phyloP scores from a whole-genome alignment of 2,113 vertebrate genomes.

The Plestiodon gilberti region DNA sequence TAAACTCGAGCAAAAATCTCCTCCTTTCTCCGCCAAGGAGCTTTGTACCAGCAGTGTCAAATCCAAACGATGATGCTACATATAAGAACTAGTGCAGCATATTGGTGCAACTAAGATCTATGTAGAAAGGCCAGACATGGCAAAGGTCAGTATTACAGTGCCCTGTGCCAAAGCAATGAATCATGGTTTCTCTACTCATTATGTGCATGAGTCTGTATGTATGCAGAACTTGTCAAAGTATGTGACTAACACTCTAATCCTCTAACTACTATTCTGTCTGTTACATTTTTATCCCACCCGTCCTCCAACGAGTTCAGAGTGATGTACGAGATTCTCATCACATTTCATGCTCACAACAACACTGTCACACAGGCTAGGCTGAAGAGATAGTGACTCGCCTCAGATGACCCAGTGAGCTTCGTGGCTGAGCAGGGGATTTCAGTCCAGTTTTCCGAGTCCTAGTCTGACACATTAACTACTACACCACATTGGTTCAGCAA shows the following conservation, averaged over 20 bases:
- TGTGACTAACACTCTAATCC: background rate
- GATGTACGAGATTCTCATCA: background rate
- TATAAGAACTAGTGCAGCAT: background rate
- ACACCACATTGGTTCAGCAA: background rate
- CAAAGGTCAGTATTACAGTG: background rate
- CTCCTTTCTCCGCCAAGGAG: background rate
- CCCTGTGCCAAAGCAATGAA: background rate
- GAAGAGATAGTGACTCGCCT: background rate
- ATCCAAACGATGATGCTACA: background rate
- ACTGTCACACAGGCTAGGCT: background rate
- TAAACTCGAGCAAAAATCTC: background rate
- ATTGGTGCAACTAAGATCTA: background rate
- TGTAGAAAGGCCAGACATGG: background rate
- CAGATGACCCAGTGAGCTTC: background rate
- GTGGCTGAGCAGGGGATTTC: background rate
- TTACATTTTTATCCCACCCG: background rate
- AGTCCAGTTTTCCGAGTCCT: background rate
- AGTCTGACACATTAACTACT: background rate
- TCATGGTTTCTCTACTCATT: background rate
- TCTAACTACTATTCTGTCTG: background rate
- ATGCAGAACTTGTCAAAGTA: background rate
- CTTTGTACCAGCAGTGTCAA: background rate
- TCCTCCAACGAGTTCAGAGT: background rate
- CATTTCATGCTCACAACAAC: background rate
- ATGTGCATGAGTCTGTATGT: background rate